Percentiles rank a stretch among this genome's conserved stretches.
Conservation (phyloP, 2,113 vertebrate species). For the Ariopsis seemanni region DNA sequence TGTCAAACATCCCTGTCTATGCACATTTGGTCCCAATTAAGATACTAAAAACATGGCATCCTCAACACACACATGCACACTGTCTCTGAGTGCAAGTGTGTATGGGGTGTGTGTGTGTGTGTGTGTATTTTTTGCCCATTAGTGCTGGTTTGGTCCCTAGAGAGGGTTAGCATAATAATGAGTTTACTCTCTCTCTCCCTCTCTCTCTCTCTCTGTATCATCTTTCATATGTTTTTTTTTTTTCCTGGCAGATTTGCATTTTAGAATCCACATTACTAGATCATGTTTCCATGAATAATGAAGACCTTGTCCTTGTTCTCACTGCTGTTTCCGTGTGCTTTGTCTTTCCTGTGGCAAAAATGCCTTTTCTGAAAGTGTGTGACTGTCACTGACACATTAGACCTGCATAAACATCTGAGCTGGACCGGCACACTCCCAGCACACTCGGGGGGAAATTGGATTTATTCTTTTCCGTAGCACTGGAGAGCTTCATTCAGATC, state of each 20-base stretch:
- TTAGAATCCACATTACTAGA: conserved; percentile 27
- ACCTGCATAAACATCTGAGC: neutral
- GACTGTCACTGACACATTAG: conserved; percentile 3
- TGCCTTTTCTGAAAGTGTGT: conserved; percentile 1
- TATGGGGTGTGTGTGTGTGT: neutral
- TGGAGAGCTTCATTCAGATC: conserved; percentile 18
- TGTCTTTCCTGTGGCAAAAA: neutral
- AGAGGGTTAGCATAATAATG: conserved; percentile 37
- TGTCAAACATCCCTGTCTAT: neutral
- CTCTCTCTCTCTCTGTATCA: neutral
- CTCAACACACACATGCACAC: neutral
- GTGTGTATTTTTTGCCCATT: conserved; percentile 4
- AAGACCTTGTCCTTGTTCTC: neutral
- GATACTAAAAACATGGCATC: neutral
- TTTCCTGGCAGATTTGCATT: conserved; percentile 29
- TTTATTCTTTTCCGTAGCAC: neutral
- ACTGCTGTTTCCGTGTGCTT: neutral
- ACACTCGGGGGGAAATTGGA: neutral
- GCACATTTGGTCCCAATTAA: neutral
- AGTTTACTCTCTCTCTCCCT: neutral
- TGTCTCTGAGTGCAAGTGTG: neutral
- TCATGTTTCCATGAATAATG: conserved; percentile 30
- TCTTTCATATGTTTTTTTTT: neutral
- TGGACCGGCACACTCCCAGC: neutral
- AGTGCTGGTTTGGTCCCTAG: conserved; percentile 24